A percentile compares a stretch with the other conserved stretches of the same genome.
Evolutionary conservation across 2,797 vertebrate genomes (phyloP).

Genomic region (Meda fulgida): DNA sequence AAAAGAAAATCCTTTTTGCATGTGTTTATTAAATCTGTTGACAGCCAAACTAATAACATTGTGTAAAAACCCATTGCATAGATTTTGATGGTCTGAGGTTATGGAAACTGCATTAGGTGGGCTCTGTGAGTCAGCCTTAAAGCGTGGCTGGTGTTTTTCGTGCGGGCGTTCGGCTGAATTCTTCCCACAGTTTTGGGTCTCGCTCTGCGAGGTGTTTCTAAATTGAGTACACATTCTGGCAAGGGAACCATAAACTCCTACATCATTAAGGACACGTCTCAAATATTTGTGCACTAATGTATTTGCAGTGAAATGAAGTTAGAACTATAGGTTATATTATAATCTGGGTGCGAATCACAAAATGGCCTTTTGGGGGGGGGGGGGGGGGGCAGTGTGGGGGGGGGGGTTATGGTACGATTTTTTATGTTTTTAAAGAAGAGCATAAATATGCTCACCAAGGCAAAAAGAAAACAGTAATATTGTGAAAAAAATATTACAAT

Average conservation of each 20-base stretch:
- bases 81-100: conserved; percentile 53
- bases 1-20: conserved; percentile 43
- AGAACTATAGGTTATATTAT: background rate
- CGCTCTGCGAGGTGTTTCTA: conserved; percentile 44
- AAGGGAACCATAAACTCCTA: conserved; percentile 13
- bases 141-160: background rate
- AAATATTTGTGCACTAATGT: background rate
- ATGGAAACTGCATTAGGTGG: conserved; percentile 51
- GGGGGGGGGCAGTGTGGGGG: too few relatives aligned
- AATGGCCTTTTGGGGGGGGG: too few relatives aligned
- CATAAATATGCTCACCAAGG: too few relatives aligned
- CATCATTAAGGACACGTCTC: background rate
- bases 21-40: conserved; percentile 50
- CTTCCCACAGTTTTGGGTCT: conserved; percentile 8
- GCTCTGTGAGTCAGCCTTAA: conserved; percentile 12
- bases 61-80: conserved; percentile 35
- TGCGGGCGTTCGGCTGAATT: background rate
- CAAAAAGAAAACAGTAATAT: too few relatives aligned
- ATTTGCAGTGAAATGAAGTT: background rate
- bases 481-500: too few relatives aligned
- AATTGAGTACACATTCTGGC: conserved; percentile 32
- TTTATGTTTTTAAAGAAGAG: too few relatives aligned
- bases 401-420: too few relatives aligned
- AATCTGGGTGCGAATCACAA: background rate
- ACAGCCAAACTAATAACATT: conserved; percentile 53